A percentile compares a stretch with the other conserved stretches of the same genome.
Evolutionary conservation across 2,113 vertebrate genomes (phyloP).

Genomic region (Bettongia penicillata): DNA sequence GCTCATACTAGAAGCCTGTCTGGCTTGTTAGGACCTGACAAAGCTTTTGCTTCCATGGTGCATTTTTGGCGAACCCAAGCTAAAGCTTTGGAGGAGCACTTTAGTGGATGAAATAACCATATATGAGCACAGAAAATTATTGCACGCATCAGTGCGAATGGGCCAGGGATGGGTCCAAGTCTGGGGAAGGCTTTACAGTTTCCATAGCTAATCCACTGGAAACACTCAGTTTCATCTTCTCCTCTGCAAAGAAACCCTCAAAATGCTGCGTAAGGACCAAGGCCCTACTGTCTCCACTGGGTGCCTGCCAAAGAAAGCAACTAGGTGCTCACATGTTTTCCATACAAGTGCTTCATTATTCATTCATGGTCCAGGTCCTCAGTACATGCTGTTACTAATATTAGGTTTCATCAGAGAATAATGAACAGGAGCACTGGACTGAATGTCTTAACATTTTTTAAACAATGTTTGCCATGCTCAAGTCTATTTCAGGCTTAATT

Average conservation of each 20-base stretch:
- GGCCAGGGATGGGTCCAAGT: neutral
- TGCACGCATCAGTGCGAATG: neutral
- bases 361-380: conserved; percentile 86
- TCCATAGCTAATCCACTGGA: conserved; percentile 41
- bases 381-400: conserved; percentile 88
- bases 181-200: conserved; percentile 1
- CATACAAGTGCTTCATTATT: conserved; percentile 86
- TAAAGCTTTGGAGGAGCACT: neutral
- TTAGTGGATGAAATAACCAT: neutral
- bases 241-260: conserved; percentile 72
- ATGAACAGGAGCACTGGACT: conserved; percentile 81
- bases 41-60: neutral
- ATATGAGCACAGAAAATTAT: neutral
- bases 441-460: conserved; percentile 83
- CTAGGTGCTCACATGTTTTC: conserved; percentile 82
- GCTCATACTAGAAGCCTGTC: neutral
- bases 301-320: conserved; percentile 77
- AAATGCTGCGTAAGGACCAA: conserved; percentile 73
- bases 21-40: neutral
- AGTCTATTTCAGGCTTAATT: conserved; percentile 83
- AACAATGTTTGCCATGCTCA: conserved; percentile 82
- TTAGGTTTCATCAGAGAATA: conserved; percentile 85
- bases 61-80: neutral
- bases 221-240: conserved; percentile 70
- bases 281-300: conserved; percentile 62